Evolutionary conservation across 2,797 vertebrate species (phyloP), one percentile per base, ranked within the genome.

Genomic region (Vultur gryphus): DNA sequence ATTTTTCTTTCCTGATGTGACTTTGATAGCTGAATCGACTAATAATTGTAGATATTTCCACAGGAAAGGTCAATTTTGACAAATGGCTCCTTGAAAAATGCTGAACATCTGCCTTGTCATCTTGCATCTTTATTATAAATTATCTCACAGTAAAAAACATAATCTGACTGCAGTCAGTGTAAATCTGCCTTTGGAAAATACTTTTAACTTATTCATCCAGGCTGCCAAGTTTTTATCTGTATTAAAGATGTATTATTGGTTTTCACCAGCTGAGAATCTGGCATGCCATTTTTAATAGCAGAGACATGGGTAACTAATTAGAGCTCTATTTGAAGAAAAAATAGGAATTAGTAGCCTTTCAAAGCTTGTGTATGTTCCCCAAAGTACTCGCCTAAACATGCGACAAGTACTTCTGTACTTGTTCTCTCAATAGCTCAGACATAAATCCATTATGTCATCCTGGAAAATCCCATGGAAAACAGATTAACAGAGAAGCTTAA

Each of bases 61-160:
- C 55, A 85, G 48, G 39, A 96, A 97, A 98, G 93, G 90, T 97
- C 96, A 96, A 6, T 95, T 97, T 93, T 97, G 94, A 98, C 93
- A 97, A 97, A 97, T 67, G 66, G 66, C 66, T 93, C 81, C 82
- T 89, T 52, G 9, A 67, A 89, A 94, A 89, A 21, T 10, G 5
- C 59, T 70, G 26, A 94, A 93, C 43, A 80, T 48, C 73, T 94
- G 80, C 54, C 43, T 84, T 96, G 82, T 84, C 89, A 93, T 81
- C 59, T 73, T 82, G 54, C 39, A 83, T 52, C 43, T 95, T 95
- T 89, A 66, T 76, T 95, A 87, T 29, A 82, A 89, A 84, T 93
- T 84, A 82, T 66, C n/a, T 62, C 61, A 57, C 8, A 62, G n/a
- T 58, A 64, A 79, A 94, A 87, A 73, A 4, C 9, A 51, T 33